phyloP scores from a whole-genome alignment of 1,140 invertebrate genomes.

The Atta texana region DNA sequence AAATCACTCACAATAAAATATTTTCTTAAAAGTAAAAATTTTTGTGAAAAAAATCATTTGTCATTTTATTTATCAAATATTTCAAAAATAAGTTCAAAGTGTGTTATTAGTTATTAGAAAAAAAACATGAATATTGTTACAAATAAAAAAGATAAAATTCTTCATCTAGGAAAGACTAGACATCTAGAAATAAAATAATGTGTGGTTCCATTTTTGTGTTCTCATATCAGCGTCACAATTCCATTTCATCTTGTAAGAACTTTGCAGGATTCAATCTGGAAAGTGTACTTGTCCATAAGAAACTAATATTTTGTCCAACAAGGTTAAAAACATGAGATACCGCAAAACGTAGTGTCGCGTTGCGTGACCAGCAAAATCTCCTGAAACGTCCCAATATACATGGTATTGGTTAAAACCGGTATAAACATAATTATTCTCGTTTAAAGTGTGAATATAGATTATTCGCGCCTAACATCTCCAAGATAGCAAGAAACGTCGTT shows the following conservation, averaged over 20 bases:
- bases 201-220: conserved; percentile 4
- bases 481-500: conserved; percentile 33
- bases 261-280: conserved; percentile 32
- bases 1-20: no score
- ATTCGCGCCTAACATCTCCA: neutral
- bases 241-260: conserved; percentile 51
- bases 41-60: neutral
- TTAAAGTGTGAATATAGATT: conserved; percentile 28
- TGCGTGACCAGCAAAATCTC: neutral
- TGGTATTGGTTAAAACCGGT: neutral
- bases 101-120: neutral
- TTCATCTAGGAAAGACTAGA: neutral
- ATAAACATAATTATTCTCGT: conserved; percentile 43
- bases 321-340: conserved; percentile 25
- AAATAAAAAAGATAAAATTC: neutral
- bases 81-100: neutral
- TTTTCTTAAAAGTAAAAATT: neutral
- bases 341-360: neutral
- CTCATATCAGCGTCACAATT: conserved; percentile 21
- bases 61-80: neutral
- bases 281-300: conserved; percentile 51
- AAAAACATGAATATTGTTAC: neutral
- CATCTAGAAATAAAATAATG: conserved; percentile 10
- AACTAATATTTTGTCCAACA: conserved; percentile 40
- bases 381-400: neutral